phyloP scores from a whole-genome alignment of 2,888 invertebrate species.

The Pheosia gnoma region DNA sequence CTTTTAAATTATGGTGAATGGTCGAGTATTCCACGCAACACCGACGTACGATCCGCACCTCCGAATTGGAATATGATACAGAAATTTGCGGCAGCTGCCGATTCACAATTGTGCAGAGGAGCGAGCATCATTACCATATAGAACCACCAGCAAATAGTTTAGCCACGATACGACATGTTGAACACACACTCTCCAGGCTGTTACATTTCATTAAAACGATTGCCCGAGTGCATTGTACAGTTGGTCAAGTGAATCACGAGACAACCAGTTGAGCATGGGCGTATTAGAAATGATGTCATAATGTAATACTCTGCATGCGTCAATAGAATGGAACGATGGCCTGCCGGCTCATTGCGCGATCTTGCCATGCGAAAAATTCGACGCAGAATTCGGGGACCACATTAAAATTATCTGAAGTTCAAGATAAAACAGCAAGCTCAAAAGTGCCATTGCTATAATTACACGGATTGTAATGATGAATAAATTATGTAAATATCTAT shows the following conservation, averaged over 20 bases:
- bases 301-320: slow-evolving; percentile 12
- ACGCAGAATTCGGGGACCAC: slow-evolving; percentile 15
- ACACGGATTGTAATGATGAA: background rate
- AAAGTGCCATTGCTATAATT: slow-evolving; percentile 17
- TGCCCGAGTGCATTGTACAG: slow-evolving; percentile 19
- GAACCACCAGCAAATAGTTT: too few species aligned
- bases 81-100: too few species aligned
- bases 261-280: slow-evolving; percentile 41
- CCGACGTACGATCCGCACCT: too few species aligned
- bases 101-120: too few species aligned
- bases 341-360: slow-evolving; percentile 13
- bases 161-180: background rate
- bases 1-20: background rate
- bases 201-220: slow-evolving; percentile 26
- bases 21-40: background rate
- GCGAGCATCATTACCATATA: too few species aligned
- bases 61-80: too few species aligned
- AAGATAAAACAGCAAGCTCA: background rate
- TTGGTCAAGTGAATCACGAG: slow-evolving; percentile 41
- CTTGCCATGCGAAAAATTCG: slow-evolving; percentile 19
- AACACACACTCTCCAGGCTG: slow-evolving; percentile 21
- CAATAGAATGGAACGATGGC: slow-evolving; percentile 20
- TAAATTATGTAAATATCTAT: background rate
- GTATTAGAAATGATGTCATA: slow-evolving; percentile 42
- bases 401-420: slow-evolving; percentile 12